Conservation (phyloP, 2,797 vertebrate species). For the Synaphobranchus kaupii region DNA sequence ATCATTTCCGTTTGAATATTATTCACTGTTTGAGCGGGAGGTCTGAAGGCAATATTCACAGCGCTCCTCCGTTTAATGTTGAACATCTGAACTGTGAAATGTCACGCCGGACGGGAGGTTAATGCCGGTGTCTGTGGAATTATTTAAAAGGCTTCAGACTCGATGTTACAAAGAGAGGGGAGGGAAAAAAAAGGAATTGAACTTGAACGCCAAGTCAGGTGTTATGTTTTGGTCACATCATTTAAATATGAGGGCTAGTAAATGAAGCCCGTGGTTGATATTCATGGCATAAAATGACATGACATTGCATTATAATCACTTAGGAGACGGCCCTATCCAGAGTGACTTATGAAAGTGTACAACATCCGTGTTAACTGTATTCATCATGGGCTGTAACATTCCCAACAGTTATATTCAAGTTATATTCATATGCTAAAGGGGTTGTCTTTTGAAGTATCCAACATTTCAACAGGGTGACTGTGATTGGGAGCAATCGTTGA, state of each 20-base stretch:
- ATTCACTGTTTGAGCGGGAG: neutral
- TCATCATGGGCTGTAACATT: neutral
- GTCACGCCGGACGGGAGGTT: constrained; percentile 4
- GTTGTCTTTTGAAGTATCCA: neutral
- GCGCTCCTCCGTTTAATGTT: neutral
- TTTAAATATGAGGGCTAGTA: neutral
- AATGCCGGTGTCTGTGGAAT: constrained; percentile 5
- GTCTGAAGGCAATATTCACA: neutral
- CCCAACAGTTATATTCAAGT: neutral
- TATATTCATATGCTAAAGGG: neutral
- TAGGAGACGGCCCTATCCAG: no score
- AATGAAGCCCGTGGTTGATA: neutral
- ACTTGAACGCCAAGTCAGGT: neutral
- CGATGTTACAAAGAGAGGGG: neutral
- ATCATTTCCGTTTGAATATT: neutral
- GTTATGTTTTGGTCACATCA: neutral
- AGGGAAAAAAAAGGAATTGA: neutral
- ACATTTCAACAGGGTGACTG: neutral
- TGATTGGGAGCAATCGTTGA: neutral
- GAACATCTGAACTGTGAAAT: constrained; percentile 8
- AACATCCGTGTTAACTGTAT: neutral
- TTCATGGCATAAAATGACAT: no score
- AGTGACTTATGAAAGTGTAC: no score
- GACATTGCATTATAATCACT: no score
- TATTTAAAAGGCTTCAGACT: constrained; percentile 11